These are phyloP conservation scores for Bombyx mori DNA, from an alignment of 1,140 invertebrate species.

Conservation along the genomic window ASM3026992v2 NC_085129.1:11194501-11195000, in stretches of 20 bases:
- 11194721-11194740: constrained; percentile 30
- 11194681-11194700: constrained; percentile 25
- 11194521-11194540: no score
- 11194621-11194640: constrained; percentile 31
- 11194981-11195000: constrained; percentile 7
- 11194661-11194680: constrained; percentile 32
- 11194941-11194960: no score
- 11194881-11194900: no score
- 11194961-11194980: no score
- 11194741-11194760: constrained; percentile 25
- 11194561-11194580: no score
- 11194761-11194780: constrained; percentile 32
- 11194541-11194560: no score
- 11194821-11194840: constrained; percentile 34
- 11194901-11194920: no score
- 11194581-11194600: constrained; percentile 16
- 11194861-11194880: no score
- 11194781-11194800: constrained; percentile 41
- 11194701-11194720: constrained; percentile 19
- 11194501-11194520: no score
- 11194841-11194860: constrained; percentile 27
- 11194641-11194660: constrained; percentile 23
- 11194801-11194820: constrained; percentile 38
- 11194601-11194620: constrained; percentile 30
- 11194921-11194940: no score